Base-by-base conservation (phyloP, 2,888 invertebrate species). In the Eupsilia transversa region DNA sequence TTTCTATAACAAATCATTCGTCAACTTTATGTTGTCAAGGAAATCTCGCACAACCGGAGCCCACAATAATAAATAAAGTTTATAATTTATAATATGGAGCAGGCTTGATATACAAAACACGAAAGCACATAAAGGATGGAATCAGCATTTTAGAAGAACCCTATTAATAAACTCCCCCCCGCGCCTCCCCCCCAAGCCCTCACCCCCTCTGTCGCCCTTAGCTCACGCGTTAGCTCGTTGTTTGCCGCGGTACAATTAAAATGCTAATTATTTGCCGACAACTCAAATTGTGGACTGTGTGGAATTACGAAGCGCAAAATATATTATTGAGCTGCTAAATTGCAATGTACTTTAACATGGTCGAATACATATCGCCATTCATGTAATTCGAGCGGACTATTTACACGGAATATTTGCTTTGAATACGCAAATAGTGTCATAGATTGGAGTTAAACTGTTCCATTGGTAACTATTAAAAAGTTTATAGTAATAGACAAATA, bases 241-340 rank as follows among this genome's bases (percentile, higher is more conserved):
- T 91, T 92, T 91, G 88, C 85, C 86, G 86, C 80, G 87, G 85
- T 79, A 92, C 93, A 93, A 94, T 94, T 94, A 93, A 94, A 93
- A 94, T 94, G 94, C 92, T 93, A 94, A 94, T 94, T 94, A 92
- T 94, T 94, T 91, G 93, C 90, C 89, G 91, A 92, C 92, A 89
- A 90, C 88, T 92, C 91, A 86, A 86, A 92, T 89, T 91, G 89
- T 82, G 86, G 83, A 84, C 85, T 86, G 79, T 79, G 71, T 79
- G 86, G 89, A 88, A 87, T 83, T 89, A 88, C 80, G 87, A 86
- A 89, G 76, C 60, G 67, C 73, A 73, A 81, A 84, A 89, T 84
- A 78, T 80, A 82, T 76, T 71, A 84, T 85, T 78, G 83, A 80
- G 74, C 67, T 61, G 71, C 70, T 79, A 83, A 83, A 81, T 78